Evolutionary conservation across 2,888 invertebrate species (phyloP).

Genomic region (Dynastes hyllus): DNA sequence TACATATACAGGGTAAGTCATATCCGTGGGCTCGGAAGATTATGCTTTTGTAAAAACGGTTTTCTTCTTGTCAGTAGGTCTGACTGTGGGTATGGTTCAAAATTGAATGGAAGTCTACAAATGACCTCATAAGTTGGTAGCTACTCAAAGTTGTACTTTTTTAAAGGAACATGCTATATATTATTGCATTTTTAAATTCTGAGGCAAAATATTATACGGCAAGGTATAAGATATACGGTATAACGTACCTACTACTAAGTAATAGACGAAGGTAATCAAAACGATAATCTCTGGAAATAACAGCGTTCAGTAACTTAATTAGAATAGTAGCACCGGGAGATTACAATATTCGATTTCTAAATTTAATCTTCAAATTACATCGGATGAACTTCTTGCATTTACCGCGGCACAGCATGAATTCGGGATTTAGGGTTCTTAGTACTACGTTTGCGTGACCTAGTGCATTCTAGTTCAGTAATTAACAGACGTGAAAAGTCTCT

Average conservation of each 20-base stretch:
- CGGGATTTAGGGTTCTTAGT: conserved; percentile 27
- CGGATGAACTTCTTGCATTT: conserved; percentile 42
- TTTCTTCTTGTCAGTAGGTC: too few relatives aligned
- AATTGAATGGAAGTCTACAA: too few relatives aligned
- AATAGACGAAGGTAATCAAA: not conserved
- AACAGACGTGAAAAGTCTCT: conserved; percentile 25
- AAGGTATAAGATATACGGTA: too few relatives aligned
- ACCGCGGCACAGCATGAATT: conserved; percentile 8
- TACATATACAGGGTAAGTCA: too few relatives aligned
- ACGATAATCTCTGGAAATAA: not conserved
- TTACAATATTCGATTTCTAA: conserved; percentile 41
- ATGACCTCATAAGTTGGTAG: too few relatives aligned
- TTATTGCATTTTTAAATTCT: too few relatives aligned
- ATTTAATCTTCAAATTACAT: conserved; percentile 30
- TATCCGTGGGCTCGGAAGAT: too few relatives aligned
- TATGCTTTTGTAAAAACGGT: too few relatives aligned
- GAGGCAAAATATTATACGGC: too few relatives aligned
- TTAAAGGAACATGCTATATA: too few relatives aligned
- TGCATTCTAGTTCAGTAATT: conserved; percentile 35
- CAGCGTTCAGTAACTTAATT: conserved; percentile 14
- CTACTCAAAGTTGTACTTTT: too few relatives aligned
- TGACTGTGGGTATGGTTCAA: too few relatives aligned
- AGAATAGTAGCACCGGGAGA: conserved; percentile 12
- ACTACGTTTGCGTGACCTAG: conserved; percentile 20
- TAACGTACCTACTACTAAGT: not conserved